These are phyloP conservation scores for Ceratina japonica DNA, from an alignment of 1,140 invertebrate genomes.

Conservation along the genomic window DNA sequence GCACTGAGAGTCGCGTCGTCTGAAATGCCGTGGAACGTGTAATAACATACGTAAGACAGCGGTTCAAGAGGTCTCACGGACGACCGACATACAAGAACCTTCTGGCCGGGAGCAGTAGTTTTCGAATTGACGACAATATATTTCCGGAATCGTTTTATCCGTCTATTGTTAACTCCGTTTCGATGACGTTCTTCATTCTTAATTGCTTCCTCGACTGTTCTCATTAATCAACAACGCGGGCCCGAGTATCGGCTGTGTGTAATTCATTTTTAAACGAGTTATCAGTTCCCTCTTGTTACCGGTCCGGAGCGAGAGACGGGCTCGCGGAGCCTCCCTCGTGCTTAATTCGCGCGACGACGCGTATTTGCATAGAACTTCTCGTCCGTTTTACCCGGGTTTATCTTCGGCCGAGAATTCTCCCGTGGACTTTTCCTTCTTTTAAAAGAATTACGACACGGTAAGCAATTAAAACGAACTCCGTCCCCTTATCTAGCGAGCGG, in stretches of 20 bases:
- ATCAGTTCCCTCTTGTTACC: background rate
- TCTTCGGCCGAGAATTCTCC: background rate
- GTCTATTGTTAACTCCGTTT: background rate
- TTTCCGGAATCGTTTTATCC: background rate
- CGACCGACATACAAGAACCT: background rate
- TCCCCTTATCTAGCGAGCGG: background rate
- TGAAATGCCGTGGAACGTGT: too few species aligned
- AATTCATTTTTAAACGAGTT: constrained; percentile 15
- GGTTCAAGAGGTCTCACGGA: background rate
- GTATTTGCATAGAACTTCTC: constrained; percentile 8
- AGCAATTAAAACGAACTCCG: background rate
- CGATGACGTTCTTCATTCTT: background rate
- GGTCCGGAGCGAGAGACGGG: too few species aligned
- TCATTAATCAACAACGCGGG: constrained; percentile 9
- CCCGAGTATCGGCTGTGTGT: background rate
- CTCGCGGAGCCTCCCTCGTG: too few species aligned
- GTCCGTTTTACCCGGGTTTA: background rate
- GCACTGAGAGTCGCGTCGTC: too few species aligned
- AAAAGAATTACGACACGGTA: background rate
- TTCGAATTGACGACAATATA: background rate
- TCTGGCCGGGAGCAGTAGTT: too few species aligned
- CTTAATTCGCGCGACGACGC: background rate
- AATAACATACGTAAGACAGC: too few species aligned
- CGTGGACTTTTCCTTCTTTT: too few species aligned
- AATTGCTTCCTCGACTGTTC: background rate